Base-by-base conservation (phyloP, 2,113 vertebrate species). In the Scalopus aquaticus region DNA sequence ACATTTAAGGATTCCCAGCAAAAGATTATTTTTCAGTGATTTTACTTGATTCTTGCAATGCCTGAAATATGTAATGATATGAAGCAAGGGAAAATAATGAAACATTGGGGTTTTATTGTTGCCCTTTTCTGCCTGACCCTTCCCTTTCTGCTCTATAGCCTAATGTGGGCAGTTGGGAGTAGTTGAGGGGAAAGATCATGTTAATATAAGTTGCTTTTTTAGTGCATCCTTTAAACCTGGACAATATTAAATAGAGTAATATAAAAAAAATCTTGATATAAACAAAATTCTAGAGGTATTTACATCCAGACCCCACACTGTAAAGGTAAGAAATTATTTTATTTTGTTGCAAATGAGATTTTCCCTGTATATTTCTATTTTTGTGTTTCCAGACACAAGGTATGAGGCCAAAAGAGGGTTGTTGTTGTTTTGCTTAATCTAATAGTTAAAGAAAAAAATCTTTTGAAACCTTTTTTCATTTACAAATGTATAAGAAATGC, bases 11-110 rank as follows among this genome's bases (percentile, higher is more conserved):
- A 96, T 96, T 49, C 72, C 86, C 84, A 10, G 0, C 76, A 86
- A 67, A 97, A 92, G 88, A 39, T 70, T 86, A 69, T 94, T 93
- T 97, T 93, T n/a, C 69, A 82, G 82, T 83, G 64, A 83, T 65
- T 94, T 89, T 46, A n/a, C 73, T 96, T 92, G 92, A 83, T 62
- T 86, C 1, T 70, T 88, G 46, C 88, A 79, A 79, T 82, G 79
- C 94, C 88, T 78, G 72, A 72, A 79, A 24, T 67, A 17, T 73
- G 72, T 60, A 58, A 81, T 83, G 79, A 28, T 10, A 73, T 65
- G 91, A 85, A 93, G 65, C 82, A 81, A 70, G 70, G 86, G 39
- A 84, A 86, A 81, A 22, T 6, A 67, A 81, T 58, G 94, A 78
- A 70, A 82, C 83, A 20, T 62, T 51, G 26, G 82, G n/a, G 30